Evolutionary conservation across 23 tunicate genomes (phyloP).

Genomic region (Trididemnum miniatum): DNA sequence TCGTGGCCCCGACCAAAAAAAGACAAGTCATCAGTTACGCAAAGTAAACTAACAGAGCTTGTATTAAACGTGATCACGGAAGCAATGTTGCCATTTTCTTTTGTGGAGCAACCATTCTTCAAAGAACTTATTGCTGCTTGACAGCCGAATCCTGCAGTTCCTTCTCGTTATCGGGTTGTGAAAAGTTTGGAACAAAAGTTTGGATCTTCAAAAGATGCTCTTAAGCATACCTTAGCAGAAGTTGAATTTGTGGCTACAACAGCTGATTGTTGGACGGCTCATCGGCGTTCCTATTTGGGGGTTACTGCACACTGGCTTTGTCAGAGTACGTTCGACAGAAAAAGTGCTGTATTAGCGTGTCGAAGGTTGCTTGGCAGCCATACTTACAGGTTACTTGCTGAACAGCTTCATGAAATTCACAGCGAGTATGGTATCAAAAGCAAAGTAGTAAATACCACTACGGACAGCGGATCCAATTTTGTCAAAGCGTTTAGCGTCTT

Average conservation of each 20-base stretch:
- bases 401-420: neutral
- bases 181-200: no score
- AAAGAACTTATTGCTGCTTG: neutral
- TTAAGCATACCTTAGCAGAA: neutral
- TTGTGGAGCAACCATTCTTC: neutral
- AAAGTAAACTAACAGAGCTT: neutral
- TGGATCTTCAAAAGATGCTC: neutral
- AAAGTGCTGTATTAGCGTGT: neutral
- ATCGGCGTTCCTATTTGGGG: neutral
- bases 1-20: constrained; percentile 1
- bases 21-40: neutral
- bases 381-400: neutral
- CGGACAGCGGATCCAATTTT: constrained; percentile 1
- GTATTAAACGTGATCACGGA: no score
- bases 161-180: constrained; percentile 1
- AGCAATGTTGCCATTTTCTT: neutral
- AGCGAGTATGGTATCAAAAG: neutral
- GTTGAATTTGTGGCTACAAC: neutral
- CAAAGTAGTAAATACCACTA: neutral
- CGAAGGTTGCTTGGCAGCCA: constrained; percentile 1
- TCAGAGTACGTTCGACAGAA: neutral
- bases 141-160: neutral
- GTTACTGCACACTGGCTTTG: constrained; percentile 1
- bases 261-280: neutral
- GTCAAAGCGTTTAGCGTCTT: neutral